Evolutionary conservation across 2,888 invertebrate genomes (phyloP).

Genomic region (Ochropacha duplaris): DNA sequence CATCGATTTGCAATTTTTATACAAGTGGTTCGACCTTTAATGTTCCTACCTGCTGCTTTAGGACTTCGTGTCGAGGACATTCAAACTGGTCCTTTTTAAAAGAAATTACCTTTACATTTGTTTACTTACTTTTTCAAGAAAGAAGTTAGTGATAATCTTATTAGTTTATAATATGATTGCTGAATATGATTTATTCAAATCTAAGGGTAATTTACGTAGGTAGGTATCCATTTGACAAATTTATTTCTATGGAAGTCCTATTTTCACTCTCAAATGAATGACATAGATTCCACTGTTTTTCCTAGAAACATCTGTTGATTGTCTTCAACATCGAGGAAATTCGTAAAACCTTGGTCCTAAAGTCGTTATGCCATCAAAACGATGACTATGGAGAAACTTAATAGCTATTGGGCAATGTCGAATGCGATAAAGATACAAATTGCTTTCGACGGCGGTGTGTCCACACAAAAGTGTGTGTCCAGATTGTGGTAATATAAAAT

Average conservation of each 20-base stretch:
- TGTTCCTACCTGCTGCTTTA: constrained; percentile 32
- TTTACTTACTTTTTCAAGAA: neutral
- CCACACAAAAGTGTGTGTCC: neutral
- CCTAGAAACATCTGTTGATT: neutral
- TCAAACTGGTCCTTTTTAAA: neutral
- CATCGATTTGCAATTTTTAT: constrained; percentile 67
- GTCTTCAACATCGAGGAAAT: constrained; percentile 4
- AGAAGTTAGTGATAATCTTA: no score
- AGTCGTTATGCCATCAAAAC: constrained; percentile 22
- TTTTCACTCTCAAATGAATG: neutral
- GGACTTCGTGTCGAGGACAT: neutral
- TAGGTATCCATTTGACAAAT: no score
- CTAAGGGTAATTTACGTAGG: no score
- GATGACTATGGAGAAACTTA: constrained; percentile 5
- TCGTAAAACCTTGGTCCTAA: constrained; percentile 20
- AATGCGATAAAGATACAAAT: constrained; percentile 28
- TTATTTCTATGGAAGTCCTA: neutral
- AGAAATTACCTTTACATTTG: neutral
- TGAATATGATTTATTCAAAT: no score
- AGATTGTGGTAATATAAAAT: neutral
- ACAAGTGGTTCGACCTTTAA: constrained; percentile 39
- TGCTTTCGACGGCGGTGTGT: constrained; percentile 12
- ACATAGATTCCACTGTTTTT: neutral
- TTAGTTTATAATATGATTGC: neutral
- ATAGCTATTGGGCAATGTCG: constrained; percentile 1